Percentiles rank a stretch among this genome's conserved stretches.
phyloP scores from a whole-genome alignment of 1,140 invertebrate species.

The Sminthurinus signatus region DNA sequence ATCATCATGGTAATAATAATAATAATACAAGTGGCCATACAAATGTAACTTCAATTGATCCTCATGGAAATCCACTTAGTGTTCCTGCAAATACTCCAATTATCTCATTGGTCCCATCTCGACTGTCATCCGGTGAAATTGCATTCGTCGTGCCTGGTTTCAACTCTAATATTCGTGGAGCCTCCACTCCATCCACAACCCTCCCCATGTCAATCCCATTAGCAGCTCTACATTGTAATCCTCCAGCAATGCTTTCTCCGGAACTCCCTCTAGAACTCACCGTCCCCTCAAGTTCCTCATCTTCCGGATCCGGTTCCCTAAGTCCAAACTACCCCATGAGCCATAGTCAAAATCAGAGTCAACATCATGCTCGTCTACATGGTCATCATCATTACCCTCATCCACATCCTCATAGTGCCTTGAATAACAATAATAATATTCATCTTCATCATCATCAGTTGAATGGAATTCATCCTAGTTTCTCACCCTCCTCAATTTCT shows the following conservation, averaged over 20 bases:
- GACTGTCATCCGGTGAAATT: slow-evolving; percentile 57
- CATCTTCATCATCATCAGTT: slow-evolving; percentile 3
- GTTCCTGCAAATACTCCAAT: slow-evolving; percentile 18
- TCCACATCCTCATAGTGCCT: slow-evolving; percentile 10
- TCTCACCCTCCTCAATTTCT: background rate
- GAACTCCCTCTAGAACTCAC: slow-evolving; percentile 35
- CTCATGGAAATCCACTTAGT: slow-evolving; percentile 1
- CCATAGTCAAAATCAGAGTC: too few relatives aligned
- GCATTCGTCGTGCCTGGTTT: slow-evolving; percentile 53
- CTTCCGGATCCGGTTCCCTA: slow-evolving; percentile 8
- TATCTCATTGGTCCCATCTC: slow-evolving; percentile 52
- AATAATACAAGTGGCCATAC: slow-evolving; percentile 40
- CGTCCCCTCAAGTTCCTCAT: slow-evolving; percentile 25
- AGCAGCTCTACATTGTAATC: slow-evolving; percentile 16
- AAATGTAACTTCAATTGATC: slow-evolving; percentile 3
- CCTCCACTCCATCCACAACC: slow-evolving; percentile 43
- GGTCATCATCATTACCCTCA: slow-evolving; percentile 3
- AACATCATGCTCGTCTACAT: background rate
- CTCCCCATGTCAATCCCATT: slow-evolving; percentile 40
- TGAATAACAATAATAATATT: slow-evolving; percentile 7
- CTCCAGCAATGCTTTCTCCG: slow-evolving; percentile 27
- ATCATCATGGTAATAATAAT: slow-evolving; percentile 52
- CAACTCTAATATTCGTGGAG: slow-evolving; percentile 10
- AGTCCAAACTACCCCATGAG: slow-evolving; percentile 21
- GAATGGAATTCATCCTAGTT: background rate